These are phyloP conservation scores for Polypedilum vanderplanki DNA, from an alignment of 1,140 invertebrate species.

Conservation along the genomic window DNA sequence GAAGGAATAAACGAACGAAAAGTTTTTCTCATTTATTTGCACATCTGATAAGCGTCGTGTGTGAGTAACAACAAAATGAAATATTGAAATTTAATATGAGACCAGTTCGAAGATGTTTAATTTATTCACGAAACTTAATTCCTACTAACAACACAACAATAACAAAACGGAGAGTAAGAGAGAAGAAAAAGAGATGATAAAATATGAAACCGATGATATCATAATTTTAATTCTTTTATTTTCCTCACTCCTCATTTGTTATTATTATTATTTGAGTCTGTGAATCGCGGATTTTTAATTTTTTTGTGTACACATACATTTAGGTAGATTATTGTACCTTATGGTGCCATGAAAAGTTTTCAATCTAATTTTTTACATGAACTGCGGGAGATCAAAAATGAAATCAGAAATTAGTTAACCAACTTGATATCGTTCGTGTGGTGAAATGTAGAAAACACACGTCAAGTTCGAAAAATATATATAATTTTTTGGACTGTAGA, in stretches of 20 bases:
- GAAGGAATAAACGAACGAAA: not conserved
- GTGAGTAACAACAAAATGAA: not conserved
- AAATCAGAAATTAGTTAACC: slow-evolving; percentile 14
- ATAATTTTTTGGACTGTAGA: too few relatives aligned
- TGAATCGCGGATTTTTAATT: not conserved
- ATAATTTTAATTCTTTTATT: slow-evolving; percentile 15
- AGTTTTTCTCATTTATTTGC: not conserved
- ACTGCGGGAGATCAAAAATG: slow-evolving; percentile 3
- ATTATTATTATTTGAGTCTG: not conserved
- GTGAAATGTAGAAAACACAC: not conserved
- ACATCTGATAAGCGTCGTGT: slow-evolving; percentile 11
- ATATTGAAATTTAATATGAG: slow-evolving; percentile 19
- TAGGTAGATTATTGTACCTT: not conserved
- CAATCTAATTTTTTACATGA: not conserved
- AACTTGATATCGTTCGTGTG: not conserved
- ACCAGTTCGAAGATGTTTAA: not conserved
- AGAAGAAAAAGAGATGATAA: too few relatives aligned
- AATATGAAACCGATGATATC: slow-evolving; percentile 10
- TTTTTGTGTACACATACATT: not conserved
- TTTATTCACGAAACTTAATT: slow-evolving; percentile 1
- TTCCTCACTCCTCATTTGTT: not conserved
- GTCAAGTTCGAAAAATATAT: not conserved
- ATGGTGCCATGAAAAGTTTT: not conserved
- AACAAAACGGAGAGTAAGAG: not conserved
- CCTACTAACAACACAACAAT: not conserved